phyloP scores from a whole-genome alignment of 2,888 invertebrate species.

The Nowickia ferox region DNA sequence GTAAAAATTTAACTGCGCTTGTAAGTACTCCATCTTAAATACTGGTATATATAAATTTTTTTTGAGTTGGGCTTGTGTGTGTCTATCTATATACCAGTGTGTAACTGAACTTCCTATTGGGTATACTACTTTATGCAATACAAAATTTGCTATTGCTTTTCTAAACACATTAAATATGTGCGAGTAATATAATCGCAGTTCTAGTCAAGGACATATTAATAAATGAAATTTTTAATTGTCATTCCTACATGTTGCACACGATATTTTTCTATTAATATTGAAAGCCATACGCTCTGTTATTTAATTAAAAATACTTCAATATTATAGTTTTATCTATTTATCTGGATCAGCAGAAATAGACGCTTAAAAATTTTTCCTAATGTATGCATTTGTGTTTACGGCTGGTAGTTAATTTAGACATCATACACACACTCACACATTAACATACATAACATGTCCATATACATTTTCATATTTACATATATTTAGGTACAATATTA shows the following conservation, averaged over 20 bases:
- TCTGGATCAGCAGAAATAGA: conserved; percentile 21
- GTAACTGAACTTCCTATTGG: too few species aligned
- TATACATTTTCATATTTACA: not conserved
- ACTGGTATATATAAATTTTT: too few species aligned
- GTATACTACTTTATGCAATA: too few species aligned
- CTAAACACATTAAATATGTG: too few species aligned
- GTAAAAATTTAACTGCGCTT: too few species aligned
- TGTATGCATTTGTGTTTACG: not conserved
- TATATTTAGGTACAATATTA: conserved; percentile 13
- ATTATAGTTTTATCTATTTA: conserved; percentile 28
- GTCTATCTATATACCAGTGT: too few species aligned
- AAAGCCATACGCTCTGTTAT: conserved; percentile 25
- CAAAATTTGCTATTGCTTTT: too few species aligned
- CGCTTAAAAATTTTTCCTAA: not conserved
- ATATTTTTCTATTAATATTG: conserved; percentile 26
- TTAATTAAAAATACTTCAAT: conserved; percentile 17
- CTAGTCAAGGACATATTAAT: conserved; percentile 64
- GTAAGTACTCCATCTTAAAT: too few species aligned
- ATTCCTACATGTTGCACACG: not conserved
- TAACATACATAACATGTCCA: not conserved
- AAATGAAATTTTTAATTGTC: conserved; percentile 16
- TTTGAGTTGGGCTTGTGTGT: too few species aligned
- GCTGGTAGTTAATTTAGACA: not conserved
- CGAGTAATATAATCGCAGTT: conserved; percentile 4
- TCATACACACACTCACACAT: not conserved